phyloP scores from a whole-genome alignment of 2,113 vertebrate species.

The Pristiophorus japonicus region DNA sequence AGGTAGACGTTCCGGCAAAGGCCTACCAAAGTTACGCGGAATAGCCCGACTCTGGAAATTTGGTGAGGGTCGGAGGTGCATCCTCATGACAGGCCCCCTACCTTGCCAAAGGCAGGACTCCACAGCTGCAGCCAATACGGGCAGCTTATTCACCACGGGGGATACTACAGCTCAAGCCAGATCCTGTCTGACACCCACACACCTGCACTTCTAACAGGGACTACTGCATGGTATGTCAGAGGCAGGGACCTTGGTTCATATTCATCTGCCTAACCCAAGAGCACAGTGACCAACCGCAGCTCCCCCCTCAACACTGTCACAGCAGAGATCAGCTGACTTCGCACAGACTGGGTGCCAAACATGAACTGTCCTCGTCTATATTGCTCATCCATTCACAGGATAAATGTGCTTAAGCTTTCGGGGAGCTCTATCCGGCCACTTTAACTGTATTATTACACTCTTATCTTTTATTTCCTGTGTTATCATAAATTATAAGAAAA shows the following conservation, averaged over 20 bases:
- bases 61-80: too few relatives aligned
- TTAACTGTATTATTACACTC: constrained; percentile 14
- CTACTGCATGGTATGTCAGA: not conserved
- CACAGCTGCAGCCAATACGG: not conserved
- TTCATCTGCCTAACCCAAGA: not conserved
- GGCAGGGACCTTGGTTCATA: not conserved
- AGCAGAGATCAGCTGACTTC: not conserved
- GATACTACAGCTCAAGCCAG: not conserved
- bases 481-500: constrained; percentile 10
- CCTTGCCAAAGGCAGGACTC: not conserved
- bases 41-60: not conserved
- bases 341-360: not conserved
- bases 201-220: not conserved
- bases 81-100: not conserved
- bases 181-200: not conserved
- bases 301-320: not conserved
- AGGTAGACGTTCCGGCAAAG: not conserved
- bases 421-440: not conserved
- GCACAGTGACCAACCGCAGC: not conserved
- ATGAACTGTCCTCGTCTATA: not conserved
- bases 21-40: not conserved
- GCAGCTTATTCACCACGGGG: not conserved
- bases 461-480: not conserved
- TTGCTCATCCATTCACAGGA: not conserved
- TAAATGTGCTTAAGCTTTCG: not conserved